phyloP scores from a whole-genome alignment of 1,140 invertebrate species.

The Apis laboriosa region DNA sequence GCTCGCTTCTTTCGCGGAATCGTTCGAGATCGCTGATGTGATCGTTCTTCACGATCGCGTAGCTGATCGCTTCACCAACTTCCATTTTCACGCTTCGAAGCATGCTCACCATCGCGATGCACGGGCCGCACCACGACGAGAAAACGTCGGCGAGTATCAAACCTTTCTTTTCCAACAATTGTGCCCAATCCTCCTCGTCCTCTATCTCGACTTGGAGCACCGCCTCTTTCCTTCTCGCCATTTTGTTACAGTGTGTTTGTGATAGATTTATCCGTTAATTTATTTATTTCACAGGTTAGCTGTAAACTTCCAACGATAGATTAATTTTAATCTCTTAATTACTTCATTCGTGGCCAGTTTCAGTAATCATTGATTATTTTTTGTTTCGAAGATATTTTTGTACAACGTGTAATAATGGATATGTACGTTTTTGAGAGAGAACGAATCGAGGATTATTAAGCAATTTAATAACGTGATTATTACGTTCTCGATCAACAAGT shows the following conservation, averaged over 20 bases:
- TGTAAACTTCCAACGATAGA: too few relatives aligned
- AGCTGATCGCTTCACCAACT: slow-evolving; percentile 87
- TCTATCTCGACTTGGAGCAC: slow-evolving; percentile 88
- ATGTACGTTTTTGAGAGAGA: too few relatives aligned
- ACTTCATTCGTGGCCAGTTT: too few relatives aligned
- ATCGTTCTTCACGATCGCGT: slow-evolving; percentile 88
- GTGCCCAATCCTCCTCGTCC: slow-evolving; percentile 91
- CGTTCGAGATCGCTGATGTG: slow-evolving; percentile 87
- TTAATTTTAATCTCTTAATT: too few relatives aligned
- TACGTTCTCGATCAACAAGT: too few relatives aligned
- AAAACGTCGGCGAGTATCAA: slow-evolving; percentile 92
- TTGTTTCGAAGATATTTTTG: too few relatives aligned
- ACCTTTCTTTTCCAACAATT: slow-evolving; percentile 88
- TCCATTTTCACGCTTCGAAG: slow-evolving; percentile 93
- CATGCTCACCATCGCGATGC: slow-evolving; percentile 90
- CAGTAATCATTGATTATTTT: too few relatives aligned
- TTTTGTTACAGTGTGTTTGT: background rate
- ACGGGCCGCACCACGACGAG: slow-evolving; percentile 94
- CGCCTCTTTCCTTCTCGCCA: slow-evolving; percentile 80
- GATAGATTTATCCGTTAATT: background rate
- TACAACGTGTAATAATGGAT: too few relatives aligned
- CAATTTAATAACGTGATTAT: too few relatives aligned
- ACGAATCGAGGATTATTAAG: too few relatives aligned
- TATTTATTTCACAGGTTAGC: background rate
- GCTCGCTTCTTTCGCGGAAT: slow-evolving; percentile 92